Percentiles rank a stretch among this genome's conserved stretches.
Evolutionary conservation across 2,888 invertebrate genomes (phyloP).

Genomic region (Lepidonotus clava): DNA sequence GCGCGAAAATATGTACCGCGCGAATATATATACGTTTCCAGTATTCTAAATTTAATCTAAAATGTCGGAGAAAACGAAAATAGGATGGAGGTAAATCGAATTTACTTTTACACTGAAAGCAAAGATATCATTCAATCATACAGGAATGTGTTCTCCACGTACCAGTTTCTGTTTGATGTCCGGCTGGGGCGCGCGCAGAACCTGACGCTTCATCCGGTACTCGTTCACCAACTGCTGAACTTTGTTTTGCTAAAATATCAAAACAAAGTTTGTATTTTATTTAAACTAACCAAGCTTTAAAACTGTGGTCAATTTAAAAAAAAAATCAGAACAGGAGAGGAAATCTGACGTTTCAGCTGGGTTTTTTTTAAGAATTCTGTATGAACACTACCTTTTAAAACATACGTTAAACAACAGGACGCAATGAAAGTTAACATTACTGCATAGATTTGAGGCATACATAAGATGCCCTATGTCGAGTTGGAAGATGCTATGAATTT

Average conservation of each 20-base stretch:
- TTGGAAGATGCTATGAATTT: too few relatives aligned
- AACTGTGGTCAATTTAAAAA: too few relatives aligned
- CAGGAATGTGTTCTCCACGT: not conserved
- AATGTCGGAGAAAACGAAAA: not conserved
- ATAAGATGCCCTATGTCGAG: too few relatives aligned
- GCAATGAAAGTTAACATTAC: not conserved
- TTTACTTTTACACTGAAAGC: too few relatives aligned
- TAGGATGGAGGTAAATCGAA: not conserved
- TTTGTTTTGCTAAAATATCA: constrained; percentile 15
- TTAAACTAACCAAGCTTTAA: not conserved
- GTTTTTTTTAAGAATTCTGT: not conserved
- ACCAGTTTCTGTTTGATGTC: constrained; percentile 47
- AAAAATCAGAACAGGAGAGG: not conserved
- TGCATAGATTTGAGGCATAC: too few relatives aligned
- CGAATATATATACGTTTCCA: not conserved
- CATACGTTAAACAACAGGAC: not conserved
- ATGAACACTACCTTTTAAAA: not conserved
- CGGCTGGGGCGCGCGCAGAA: not conserved
- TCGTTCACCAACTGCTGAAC: not conserved
- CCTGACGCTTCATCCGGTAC: constrained; percentile 35
- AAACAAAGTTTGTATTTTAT: not conserved
- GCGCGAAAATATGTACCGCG: not conserved
- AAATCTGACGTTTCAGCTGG: not conserved
- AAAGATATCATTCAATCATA: too few relatives aligned
- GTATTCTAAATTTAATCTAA: not conserved